Evolutionary conservation across 2,888 invertebrate genomes (phyloP).

Genomic region (Spodoptera exigua): DNA sequence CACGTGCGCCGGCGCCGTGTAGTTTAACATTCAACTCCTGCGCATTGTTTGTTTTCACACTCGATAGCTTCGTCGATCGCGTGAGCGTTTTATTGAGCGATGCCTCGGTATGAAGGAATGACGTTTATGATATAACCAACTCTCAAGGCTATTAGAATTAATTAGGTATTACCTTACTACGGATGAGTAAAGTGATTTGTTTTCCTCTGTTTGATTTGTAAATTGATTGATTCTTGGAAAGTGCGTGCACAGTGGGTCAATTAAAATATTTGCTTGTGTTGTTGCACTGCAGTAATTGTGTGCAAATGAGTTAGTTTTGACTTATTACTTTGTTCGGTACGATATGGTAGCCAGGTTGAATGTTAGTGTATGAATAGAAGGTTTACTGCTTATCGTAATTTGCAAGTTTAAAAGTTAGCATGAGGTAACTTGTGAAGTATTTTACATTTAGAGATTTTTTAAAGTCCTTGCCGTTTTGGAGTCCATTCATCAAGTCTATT

Average conservation of each 20-base stretch:
- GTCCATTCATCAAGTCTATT: too few relatives aligned
- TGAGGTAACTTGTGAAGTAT: too few relatives aligned
- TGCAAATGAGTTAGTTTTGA: slow-evolving; percentile 38
- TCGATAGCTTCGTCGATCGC: slow-evolving; percentile 64
- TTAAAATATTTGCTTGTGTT: slow-evolving; percentile 44
- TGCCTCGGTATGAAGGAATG: slow-evolving; percentile 53
- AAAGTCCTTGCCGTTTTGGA: too few relatives aligned
- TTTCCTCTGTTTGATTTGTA: slow-evolving; percentile 35
- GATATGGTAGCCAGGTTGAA: slow-evolving; percentile 26
- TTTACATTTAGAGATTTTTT: too few relatives aligned
- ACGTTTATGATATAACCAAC: slow-evolving; percentile 67
- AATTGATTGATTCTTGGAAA: slow-evolving; percentile 35
- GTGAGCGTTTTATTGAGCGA: slow-evolving; percentile 82
- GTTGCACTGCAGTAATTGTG: slow-evolving; percentile 51
- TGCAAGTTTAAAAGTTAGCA: too few relatives aligned
- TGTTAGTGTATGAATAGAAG: slow-evolving; percentile 25
- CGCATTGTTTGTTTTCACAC: slow-evolving; percentile 82
- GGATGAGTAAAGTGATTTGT: slow-evolving; percentile 50
- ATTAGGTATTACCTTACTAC: slow-evolving; percentile 45
- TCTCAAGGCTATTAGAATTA: slow-evolving; percentile 53
- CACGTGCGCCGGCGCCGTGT: slow-evolving; percentile 80
- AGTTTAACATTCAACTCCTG: slow-evolving; percentile 81
- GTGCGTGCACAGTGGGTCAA: slow-evolving; percentile 29
- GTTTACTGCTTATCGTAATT: neutral
- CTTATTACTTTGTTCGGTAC: slow-evolving; percentile 26